Conservation (phyloP, 2,113 vertebrate genomes). For the Ciconia boyciana region DNA sequence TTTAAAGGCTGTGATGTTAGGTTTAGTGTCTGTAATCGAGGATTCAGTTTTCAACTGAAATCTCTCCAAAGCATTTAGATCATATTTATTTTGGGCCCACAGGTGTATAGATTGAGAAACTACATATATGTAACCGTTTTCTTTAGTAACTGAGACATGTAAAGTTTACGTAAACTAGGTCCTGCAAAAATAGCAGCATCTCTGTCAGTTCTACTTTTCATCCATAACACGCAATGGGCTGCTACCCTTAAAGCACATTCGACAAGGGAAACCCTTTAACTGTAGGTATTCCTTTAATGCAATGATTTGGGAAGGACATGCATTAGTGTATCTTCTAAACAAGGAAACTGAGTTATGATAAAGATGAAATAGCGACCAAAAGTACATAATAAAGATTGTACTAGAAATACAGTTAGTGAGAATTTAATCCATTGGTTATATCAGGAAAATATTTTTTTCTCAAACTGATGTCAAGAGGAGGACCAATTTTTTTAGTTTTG, state of each 20-base stretch:
- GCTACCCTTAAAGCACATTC: not conserved
- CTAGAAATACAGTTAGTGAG: not conserved
- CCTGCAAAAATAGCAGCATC: conserved; percentile 61
- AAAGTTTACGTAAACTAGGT: conserved; percentile 60
- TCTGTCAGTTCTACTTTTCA: not conserved
- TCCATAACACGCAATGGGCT: not conserved
- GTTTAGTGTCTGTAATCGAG: conserved; percentile 49
- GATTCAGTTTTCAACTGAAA: conserved; percentile 57
- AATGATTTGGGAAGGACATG: conserved; percentile 49
- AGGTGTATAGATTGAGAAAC: conserved; percentile 33
- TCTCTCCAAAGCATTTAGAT: conserved; percentile 66
- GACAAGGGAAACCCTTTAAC: conserved; percentile 34
- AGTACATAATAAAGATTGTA: not conserved
- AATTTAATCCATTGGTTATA: not conserved
- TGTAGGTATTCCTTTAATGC: conserved; percentile 31
- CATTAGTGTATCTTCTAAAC: not conserved
- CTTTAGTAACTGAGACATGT: conserved; percentile 23
- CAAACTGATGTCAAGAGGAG: not conserved
- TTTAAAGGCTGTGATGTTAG: conserved; percentile 55
- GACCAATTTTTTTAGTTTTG: not conserved
- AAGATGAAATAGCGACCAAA: not conserved
- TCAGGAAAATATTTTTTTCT: not conserved
- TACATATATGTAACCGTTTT: conserved; percentile 18
- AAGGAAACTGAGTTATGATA: not conserved
- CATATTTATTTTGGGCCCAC: conserved; percentile 55